Evolutionary conservation across 2,888 invertebrate genomes (phyloP).

Genomic region (Sphaerophoria rueppellii): DNA sequence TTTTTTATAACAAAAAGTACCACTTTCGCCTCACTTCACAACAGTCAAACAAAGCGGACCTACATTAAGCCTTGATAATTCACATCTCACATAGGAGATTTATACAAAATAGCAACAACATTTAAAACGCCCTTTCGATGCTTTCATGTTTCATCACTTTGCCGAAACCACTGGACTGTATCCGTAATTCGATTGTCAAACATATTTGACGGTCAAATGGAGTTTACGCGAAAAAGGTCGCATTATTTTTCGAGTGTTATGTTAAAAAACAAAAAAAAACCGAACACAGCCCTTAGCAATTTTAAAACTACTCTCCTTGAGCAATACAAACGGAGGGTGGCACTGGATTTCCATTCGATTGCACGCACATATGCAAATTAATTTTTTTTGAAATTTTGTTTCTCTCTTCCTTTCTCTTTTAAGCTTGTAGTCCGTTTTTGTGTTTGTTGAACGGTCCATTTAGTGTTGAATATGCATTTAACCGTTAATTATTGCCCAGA

Average conservation of each 20-base stretch:
- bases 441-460: conserved; percentile 56
- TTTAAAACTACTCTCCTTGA: conserved; percentile 17
- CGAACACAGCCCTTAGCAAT: conserved; percentile 31
- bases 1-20: too few species aligned
- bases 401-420: conserved; percentile 22
- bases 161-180: conserved; percentile 53
- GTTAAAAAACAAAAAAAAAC: background rate
- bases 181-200: conserved; percentile 77
- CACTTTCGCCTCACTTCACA: too few species aligned
- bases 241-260: conserved; percentile 45
- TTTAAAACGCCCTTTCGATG: conserved; percentile 65
- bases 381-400: conserved; percentile 26
- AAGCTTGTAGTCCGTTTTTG: background rate
- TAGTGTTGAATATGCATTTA: conserved; percentile 67
- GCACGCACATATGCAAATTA: conserved; percentile 67
- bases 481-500: conserved; percentile 65
- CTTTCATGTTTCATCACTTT: conserved; percentile 64
- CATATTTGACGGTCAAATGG: conserved; percentile 78
- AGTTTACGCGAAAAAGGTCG: conserved; percentile 77
- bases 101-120: conserved; percentile 17
- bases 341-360: conserved; percentile 58
- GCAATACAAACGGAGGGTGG: conserved; percentile 39
- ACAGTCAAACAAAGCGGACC: background rate
- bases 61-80: background rate
- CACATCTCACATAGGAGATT: background rate